A percentile compares a stretch with the other conserved stretches of the same genome.
Conservation (phyloP, 2,113 vertebrate genomes). For the Caranx melampygus region DNA sequence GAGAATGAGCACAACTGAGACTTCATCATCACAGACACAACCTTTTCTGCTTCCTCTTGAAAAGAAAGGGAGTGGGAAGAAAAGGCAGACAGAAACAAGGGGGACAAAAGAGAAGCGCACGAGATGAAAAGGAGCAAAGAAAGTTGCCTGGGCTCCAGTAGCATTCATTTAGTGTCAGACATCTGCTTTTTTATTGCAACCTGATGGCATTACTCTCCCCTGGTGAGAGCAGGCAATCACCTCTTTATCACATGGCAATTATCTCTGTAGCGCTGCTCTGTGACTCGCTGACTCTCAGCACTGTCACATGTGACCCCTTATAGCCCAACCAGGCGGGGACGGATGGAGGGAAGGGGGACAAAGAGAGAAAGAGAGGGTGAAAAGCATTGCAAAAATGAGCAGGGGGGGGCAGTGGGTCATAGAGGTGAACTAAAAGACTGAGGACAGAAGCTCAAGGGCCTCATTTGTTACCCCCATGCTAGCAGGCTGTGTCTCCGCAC, state of each 20-base stretch:
- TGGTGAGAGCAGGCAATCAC: constrained; percentile 86
- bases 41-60: constrained; percentile 70
- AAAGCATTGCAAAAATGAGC: constrained; percentile 35
- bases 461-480: constrained; percentile 62
- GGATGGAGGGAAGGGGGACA: not conserved
- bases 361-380: constrained; percentile 15
- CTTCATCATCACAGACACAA: constrained; percentile 73
- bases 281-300: constrained; percentile 77
- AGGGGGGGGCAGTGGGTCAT: constrained; percentile 59
- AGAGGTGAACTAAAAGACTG: constrained; percentile 64
- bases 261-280: constrained; percentile 83
- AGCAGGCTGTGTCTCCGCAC: constrained; percentile 40
- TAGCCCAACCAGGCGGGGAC: constrained; percentile 63
- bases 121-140: constrained; percentile 63
- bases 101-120: constrained; percentile 48
- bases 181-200: constrained; percentile 88
- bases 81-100: constrained; percentile 51
- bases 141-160: constrained; percentile 77
- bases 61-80: constrained; percentile 58
- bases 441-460: constrained; percentile 60
- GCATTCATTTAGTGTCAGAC: constrained; percentile 85
- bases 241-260: constrained; percentile 89
- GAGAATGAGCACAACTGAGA: constrained; percentile 66
- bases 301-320: constrained; percentile 82
- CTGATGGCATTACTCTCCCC: constrained; percentile 86